These are phyloP conservation scores for Corythornis vintsioides DNA, from an alignment of 2,113 vertebrate genomes.

Conservation along the genomic window DNA sequence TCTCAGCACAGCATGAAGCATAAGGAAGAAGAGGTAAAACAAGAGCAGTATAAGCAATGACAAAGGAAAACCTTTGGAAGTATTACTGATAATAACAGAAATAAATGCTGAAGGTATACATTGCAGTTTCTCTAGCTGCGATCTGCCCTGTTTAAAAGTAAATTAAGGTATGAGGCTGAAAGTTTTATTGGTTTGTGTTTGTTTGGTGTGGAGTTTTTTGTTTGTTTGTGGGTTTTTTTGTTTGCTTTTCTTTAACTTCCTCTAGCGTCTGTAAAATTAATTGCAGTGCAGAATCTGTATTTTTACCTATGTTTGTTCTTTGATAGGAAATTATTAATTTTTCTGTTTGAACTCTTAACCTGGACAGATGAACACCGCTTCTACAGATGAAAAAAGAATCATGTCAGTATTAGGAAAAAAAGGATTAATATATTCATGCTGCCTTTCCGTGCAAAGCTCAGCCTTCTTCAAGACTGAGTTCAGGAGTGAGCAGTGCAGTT, in stretches of 20 bases:
- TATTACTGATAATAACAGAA: not conserved
- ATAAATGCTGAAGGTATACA: not conserved
- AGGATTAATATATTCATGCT: not conserved
- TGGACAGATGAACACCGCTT: not conserved
- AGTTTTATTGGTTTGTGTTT: not conserved
- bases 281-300: not conserved
- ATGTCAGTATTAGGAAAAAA: not conserved
- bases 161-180: not conserved
- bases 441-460: not conserved
- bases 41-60: not conserved
- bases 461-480: not conserved
- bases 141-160: not conserved
- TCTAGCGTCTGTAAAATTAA: not conserved
- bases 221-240: too few relatives aligned
- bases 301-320: not conserved
- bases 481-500: not conserved
- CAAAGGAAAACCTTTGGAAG: not conserved
- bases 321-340: not conserved
- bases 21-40: not conserved
- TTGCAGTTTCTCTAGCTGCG: not conserved
- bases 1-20: not conserved
- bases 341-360: not conserved
- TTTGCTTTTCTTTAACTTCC: not conserved
- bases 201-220: too few relatives aligned
- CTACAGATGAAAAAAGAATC: not conserved